A percentile compares a stretch with the other conserved stretches of the same genome.
Conservation (phyloP, 2,888 invertebrate genomes). For the Mantis religiosa region DNA sequence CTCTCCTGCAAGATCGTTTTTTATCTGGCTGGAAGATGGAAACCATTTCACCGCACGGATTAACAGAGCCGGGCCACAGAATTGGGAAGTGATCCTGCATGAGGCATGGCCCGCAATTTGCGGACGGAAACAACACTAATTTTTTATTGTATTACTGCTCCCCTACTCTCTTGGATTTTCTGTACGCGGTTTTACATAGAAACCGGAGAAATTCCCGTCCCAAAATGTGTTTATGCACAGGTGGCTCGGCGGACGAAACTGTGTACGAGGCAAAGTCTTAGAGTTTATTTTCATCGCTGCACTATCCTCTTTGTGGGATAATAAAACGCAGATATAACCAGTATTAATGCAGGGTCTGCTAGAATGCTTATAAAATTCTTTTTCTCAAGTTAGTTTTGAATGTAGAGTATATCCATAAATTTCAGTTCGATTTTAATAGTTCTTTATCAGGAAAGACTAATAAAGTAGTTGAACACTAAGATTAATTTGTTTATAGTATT, state of each 20-base stretch:
- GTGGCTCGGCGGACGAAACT: neutral
- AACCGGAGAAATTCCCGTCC: neutral
- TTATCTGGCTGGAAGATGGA: slow-evolving; percentile 19
- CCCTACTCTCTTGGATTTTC: neutral
- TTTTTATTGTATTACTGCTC: slow-evolving; percentile 2
- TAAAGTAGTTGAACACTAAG: too few species aligned
- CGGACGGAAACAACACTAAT: slow-evolving; percentile 1
- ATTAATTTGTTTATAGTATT: too few species aligned
- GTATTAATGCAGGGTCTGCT: too few species aligned
- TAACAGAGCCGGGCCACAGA: slow-evolving; percentile 18
- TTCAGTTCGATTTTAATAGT: too few species aligned
- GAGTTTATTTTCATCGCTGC: neutral
- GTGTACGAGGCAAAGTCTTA: neutral
- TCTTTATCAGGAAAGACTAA: too few species aligned
- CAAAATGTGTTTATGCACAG: neutral
- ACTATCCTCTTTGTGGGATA: neutral
- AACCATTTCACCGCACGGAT: slow-evolving; percentile 20
- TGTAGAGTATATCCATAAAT: too few species aligned
- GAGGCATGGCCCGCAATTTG: slow-evolving; percentile 18
- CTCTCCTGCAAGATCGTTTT: slow-evolving; percentile 8
- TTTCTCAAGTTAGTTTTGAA: too few species aligned
- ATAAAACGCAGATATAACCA: neutral
- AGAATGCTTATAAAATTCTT: too few species aligned
- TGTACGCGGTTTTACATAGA: neutral
- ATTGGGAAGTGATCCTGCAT: slow-evolving; percentile 26